These are phyloP conservation scores for Aphidius ervi DNA, from an alignment of 1,140 invertebrate genomes.

Conservation along the genomic window DNA sequence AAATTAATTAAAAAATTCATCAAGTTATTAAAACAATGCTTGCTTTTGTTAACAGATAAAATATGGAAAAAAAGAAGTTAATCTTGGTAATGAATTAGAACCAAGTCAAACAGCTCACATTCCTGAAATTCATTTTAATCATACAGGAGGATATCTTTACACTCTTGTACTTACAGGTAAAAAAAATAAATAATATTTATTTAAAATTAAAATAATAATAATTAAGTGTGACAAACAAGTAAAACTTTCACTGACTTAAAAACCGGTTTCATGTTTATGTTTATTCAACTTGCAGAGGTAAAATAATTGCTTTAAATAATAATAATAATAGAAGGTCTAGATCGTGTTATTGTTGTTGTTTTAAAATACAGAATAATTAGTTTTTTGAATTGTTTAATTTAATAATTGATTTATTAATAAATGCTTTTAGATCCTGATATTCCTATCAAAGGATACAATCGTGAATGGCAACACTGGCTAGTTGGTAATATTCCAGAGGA, in stretches of 20 bases:
- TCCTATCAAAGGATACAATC: constrained; percentile 56
- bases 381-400: too few species aligned
- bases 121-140: constrained; percentile 51
- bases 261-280: background rate
- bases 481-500: constrained; percentile 68
- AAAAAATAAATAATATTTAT: background rate
- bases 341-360: too few species aligned
- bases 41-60: constrained; percentile 38
- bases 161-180: constrained; percentile 61
- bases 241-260: background rate
- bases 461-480: constrained; percentile 69
- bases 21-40: too few species aligned
- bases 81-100: constrained; percentile 57
- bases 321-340: too few species aligned
- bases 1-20: background rate
- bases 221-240: background rate
- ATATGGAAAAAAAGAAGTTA: constrained; percentile 45
- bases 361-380: too few species aligned
- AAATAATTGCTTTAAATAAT: too few species aligned
- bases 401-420: too few species aligned
- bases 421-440: constrained; percentile 60
- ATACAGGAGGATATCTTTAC: constrained; percentile 55
- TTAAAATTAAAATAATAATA: background rate
- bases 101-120: constrained; percentile 46
- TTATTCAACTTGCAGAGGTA: background rate